These are phyloP conservation scores for Ciconia nigra DNA, from an alignment of 2,797 vertebrate species.

Conservation along the genomic window DNA sequence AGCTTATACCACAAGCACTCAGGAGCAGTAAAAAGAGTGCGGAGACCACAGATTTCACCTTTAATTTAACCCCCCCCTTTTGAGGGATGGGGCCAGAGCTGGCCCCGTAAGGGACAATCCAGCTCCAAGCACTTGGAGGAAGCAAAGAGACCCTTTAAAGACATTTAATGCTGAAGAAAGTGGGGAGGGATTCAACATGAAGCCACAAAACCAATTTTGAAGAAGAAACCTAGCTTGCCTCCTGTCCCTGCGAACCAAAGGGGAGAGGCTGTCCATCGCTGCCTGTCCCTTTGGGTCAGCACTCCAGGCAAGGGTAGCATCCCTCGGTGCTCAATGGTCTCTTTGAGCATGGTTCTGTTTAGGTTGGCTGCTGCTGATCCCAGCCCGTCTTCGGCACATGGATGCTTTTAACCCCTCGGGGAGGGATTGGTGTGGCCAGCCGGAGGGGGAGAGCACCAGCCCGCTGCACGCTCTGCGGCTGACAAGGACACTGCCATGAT, in stretches of 20 bases:
- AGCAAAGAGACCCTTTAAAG: not conserved
- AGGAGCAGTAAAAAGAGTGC: not conserved
- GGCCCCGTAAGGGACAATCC: not conserved
- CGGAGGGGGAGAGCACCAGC: not conserved
- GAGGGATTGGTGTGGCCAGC: accelerated
- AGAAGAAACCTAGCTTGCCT: not conserved
- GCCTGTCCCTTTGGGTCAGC: not conserved
- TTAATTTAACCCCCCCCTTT: not conserved
- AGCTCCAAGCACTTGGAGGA: not conserved
- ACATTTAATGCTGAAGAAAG: not conserved
- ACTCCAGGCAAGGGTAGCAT: not conserved
- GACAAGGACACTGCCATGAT: not conserved
- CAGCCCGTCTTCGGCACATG: not conserved
- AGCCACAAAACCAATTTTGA: not conserved
- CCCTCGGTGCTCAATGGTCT: not conserved
- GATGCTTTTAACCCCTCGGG: not conserved
- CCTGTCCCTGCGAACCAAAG: not conserved
- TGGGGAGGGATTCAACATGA: not conserved
- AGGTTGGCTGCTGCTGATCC: not conserved
- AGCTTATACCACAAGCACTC: not conserved
- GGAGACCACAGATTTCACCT: not conserved
- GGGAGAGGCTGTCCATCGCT: not conserved
- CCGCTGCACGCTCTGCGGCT: not conserved
- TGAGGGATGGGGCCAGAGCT: not conserved
- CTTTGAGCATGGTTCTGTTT: not conserved